Conservation (phyloP, 2,888 invertebrate species). For the Chrysodeixis includens region DNA sequence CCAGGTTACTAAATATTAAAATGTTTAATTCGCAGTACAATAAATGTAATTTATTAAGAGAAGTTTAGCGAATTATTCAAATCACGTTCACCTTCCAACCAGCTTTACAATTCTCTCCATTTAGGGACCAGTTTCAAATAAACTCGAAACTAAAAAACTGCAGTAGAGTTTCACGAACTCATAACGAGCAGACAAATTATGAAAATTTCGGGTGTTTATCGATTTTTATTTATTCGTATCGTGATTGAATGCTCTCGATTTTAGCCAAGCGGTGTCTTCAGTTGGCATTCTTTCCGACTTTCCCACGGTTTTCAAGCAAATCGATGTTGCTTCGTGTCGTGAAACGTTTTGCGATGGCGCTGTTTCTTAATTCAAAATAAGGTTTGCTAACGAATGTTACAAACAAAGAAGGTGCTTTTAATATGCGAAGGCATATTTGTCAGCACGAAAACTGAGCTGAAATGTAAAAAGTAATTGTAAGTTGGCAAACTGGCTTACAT, state of each 20-base stretch:
- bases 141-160: constrained; percentile 33
- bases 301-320: constrained; percentile 61
- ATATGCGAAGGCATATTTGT: constrained; percentile 28
- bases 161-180: constrained; percentile 35
- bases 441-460: constrained; percentile 19
- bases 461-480: constrained; percentile 23
- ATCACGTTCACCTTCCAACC: constrained; percentile 48
- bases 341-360: constrained; percentile 45
- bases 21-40: constrained; percentile 37
- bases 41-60: constrained; percentile 45
- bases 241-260: constrained; percentile 76
- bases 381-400: constrained; percentile 28
- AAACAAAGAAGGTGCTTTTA: constrained; percentile 31
- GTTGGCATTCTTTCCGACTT: constrained; percentile 63
- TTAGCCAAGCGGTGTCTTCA: constrained; percentile 70
- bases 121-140: constrained; percentile 45
- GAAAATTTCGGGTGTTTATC: constrained; percentile 57
- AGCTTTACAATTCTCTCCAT: constrained; percentile 28
- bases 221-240: constrained; percentile 65
- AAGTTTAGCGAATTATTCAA: constrained; percentile 48
- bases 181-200: constrained; percentile 49
- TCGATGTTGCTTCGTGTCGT: constrained; percentile 34
- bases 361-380: constrained; percentile 35
- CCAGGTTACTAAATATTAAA: constrained; percentile 21
- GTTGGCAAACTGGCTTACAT: constrained; percentile 41